phyloP scores from a whole-genome alignment of 2,113 vertebrate species.

The Castor canadensis region DNA sequence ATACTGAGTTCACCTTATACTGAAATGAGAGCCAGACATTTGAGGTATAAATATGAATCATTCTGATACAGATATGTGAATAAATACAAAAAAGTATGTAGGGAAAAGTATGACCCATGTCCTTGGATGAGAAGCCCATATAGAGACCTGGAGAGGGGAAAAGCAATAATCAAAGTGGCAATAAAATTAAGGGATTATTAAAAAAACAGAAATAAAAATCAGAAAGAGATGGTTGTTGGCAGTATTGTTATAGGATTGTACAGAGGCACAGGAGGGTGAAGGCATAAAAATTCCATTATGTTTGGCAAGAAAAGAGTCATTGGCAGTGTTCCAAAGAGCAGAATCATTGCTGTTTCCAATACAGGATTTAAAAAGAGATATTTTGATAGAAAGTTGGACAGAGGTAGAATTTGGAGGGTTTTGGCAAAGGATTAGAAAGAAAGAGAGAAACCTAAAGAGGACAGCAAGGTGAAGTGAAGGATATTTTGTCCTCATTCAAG shows the following conservation, averaged over 20 bases:
- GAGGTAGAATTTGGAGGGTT: neutral
- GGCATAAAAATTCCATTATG: neutral
- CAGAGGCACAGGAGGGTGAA: neutral
- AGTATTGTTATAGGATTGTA: neutral
- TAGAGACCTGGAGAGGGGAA: neutral
- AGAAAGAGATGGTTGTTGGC: neutral
- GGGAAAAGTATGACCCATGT: neutral
- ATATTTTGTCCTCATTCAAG: neutral
- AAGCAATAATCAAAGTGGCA: neutral
- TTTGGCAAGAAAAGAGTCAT: neutral
- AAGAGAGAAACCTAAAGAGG: neutral
- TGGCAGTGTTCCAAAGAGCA: neutral
- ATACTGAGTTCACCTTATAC: neutral
- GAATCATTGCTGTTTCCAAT: neutral
- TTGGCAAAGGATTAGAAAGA: neutral
- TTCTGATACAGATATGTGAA: neutral
- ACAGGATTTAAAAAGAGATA: constrained; percentile 33
- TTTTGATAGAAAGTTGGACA: constrained; percentile 34
- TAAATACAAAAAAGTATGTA: neutral
- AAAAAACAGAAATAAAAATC: constrained; percentile 19
- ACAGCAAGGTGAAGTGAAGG: neutral
- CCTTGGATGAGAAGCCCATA: neutral
- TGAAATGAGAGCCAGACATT: neutral
- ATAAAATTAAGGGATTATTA: constrained; percentile 23
- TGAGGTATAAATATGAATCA: neutral